Percentiles rank a stretch among this genome's conserved stretches.
phyloP scores from a whole-genome alignment of 2,797 vertebrate genomes.

The Triplophysa yarkandensis region DNA sequence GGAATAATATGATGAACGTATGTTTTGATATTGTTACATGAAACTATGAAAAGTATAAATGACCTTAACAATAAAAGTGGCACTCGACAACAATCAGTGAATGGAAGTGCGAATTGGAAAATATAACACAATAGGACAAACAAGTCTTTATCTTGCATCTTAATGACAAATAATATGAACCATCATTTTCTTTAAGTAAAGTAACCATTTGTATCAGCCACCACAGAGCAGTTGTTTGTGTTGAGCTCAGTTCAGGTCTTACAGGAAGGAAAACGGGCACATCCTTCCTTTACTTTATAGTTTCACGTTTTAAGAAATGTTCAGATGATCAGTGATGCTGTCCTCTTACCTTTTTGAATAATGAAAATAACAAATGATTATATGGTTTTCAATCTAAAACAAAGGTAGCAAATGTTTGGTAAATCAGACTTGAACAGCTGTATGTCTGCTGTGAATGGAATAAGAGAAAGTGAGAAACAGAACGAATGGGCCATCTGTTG shows the following conservation, averaged over 20 bases:
- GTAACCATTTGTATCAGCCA: slow-evolving; percentile 8
- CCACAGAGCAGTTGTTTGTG: neutral
- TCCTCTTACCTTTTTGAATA: neutral
- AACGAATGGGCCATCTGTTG: slow-evolving; percentile 45
- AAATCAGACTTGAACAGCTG: slow-evolving; percentile 11
- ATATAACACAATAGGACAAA: neutral
- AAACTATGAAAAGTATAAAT: slow-evolving; percentile 1
- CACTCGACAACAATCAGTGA: neutral
- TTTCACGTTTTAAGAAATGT: slow-evolving; percentile 7
- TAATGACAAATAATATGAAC: slow-evolving; percentile 3
- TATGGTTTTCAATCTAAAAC: neutral
- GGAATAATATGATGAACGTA: slow-evolving; percentile 8
- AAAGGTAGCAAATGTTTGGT: slow-evolving; percentile 5
- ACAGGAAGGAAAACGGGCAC: neutral
- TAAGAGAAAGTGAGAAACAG: slow-evolving; percentile 21
- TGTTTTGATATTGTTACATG: neutral
- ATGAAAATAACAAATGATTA: neutral
- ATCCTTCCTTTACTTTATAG: neutral
- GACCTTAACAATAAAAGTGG: neutral
- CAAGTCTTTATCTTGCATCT: neutral
- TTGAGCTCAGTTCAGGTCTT: neutral
- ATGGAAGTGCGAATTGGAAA: slow-evolving; percentile 3
- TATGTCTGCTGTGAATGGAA: slow-evolving; percentile 10
- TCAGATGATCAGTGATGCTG: neutral
- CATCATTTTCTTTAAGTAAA: neutral